Conservation (phyloP, 2,888 invertebrate species). For the Caenorhabditis japonica region DNA sequence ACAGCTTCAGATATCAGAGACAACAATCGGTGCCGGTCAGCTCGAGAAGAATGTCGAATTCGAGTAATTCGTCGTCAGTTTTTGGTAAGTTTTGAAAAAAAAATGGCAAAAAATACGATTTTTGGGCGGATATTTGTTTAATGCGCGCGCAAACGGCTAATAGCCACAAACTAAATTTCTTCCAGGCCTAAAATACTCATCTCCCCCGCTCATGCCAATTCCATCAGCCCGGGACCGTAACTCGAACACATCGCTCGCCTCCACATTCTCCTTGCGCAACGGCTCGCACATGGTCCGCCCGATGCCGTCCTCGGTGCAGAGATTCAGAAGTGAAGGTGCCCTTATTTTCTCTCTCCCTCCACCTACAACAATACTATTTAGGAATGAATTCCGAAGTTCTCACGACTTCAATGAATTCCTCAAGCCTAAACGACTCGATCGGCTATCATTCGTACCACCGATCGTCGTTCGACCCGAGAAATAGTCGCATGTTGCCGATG, state of each 20-base stretch:
- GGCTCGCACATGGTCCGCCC: constrained; percentile 42
- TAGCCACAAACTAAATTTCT: neutral
- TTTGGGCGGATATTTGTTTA: too few species aligned
- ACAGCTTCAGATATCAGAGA: constrained; percentile 45
- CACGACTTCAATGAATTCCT: constrained; percentile 36
- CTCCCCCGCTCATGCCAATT: constrained; percentile 25
- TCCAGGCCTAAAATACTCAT: constrained; percentile 23
- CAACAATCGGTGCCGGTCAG: constrained; percentile 46
- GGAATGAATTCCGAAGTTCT: constrained; percentile 48
- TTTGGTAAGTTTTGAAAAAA: constrained; percentile 8
- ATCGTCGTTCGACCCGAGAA: constrained; percentile 42
- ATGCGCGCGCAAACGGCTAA: too few species aligned
- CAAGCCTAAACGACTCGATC: constrained; percentile 39
- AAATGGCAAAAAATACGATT: neutral
- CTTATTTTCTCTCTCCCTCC: too few species aligned
- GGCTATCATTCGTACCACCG: constrained; percentile 51
- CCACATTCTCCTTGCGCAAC: constrained; percentile 28
- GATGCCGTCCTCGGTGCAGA: constrained; percentile 64
- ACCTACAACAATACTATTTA: constrained; percentile 12
- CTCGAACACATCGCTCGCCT: constrained; percentile 55
- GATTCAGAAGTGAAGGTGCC: constrained; percentile 72
- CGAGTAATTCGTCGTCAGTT: constrained; percentile 32
- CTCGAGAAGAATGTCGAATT: constrained; percentile 37
- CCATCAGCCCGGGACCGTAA: constrained; percentile 32
- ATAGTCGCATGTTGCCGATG: constrained; percentile 25